A percentile compares a stretch with the other conserved stretches of the same genome.
phyloP scores from a whole-genome alignment of 2,888 invertebrate species.

The Eilema caniola region DNA sequence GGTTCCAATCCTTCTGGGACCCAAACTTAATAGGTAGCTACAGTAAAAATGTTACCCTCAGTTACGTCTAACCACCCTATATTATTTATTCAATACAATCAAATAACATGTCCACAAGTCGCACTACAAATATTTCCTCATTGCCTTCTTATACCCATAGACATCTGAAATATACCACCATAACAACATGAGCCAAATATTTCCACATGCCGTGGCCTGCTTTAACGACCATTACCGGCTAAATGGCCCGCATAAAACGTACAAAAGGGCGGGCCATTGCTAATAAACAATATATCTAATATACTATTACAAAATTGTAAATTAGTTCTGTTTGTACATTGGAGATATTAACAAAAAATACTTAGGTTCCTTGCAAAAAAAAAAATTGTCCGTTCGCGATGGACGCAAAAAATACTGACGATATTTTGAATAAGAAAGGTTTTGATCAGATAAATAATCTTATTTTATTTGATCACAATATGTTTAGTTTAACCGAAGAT shows the following conservation, averaged over 20 bases:
- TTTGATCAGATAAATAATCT: too few relatives aligned
- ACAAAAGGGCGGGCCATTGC: slow-evolving; percentile 49
- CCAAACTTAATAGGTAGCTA: not conserved
- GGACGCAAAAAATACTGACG: too few relatives aligned
- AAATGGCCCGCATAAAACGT: slow-evolving; percentile 62
- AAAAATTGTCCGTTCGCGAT: too few relatives aligned
- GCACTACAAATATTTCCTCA: slow-evolving; percentile 23
- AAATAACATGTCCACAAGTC: slow-evolving; percentile 8
- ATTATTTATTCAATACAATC: slow-evolving; percentile 8
- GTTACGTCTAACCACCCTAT: not conserved
- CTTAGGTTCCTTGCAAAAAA: too few relatives aligned
- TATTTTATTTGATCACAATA: too few relatives aligned
- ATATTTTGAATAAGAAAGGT: too few relatives aligned
- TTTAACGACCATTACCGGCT: slow-evolving; percentile 50
- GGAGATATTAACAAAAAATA: too few relatives aligned
- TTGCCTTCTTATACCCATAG: slow-evolving; percentile 19
- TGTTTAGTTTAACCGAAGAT: too few relatives aligned
- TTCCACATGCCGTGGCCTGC: slow-evolving; percentile 54
- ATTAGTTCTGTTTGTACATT: too few relatives aligned
- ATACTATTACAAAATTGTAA: too few relatives aligned
- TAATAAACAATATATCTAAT: slow-evolving; percentile 51
- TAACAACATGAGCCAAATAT: slow-evolving; percentile 36
- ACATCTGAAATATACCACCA: slow-evolving; percentile 44
- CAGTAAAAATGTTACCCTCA: not conserved
- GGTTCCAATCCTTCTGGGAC: not conserved